Evolutionary conservation across 2,113 vertebrate genomes (phyloP).

Genomic region (Tretioscincus oriximinensis): DNA sequence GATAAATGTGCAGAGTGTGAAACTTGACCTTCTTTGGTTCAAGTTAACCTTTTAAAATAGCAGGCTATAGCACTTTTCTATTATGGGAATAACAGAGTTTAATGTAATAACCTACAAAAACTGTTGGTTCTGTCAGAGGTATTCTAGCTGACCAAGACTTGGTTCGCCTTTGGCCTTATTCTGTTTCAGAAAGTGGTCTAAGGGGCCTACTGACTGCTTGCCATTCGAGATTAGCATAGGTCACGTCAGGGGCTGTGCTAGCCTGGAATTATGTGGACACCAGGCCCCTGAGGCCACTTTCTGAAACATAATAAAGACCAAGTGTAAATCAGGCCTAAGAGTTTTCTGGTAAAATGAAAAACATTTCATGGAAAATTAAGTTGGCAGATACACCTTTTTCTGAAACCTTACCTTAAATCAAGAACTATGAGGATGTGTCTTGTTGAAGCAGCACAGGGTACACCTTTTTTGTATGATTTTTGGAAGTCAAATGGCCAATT

Average conservation of each 20-base stretch:
- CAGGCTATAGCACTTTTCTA: background rate
- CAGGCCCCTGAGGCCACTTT: too few relatives aligned
- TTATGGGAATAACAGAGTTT: background rate
- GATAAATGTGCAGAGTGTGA: background rate
- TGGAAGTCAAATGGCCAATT: background rate
- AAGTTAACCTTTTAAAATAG: background rate
- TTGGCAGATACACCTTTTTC: background rate
- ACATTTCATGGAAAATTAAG: background rate
- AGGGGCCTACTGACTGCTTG: too few relatives aligned
- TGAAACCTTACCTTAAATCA: background rate
- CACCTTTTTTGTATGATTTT: background rate
- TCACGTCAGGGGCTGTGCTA: too few relatives aligned
- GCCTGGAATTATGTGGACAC: too few relatives aligned
- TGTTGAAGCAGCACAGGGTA: background rate
- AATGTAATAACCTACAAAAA: background rate
- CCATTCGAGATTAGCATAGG: too few relatives aligned
- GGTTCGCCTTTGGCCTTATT: too few relatives aligned
- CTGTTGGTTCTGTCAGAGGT: background rate
- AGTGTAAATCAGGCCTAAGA: too few relatives aligned
- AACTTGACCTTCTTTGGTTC: background rate
- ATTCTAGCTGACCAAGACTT: background rate
- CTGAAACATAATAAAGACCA: too few relatives aligned
- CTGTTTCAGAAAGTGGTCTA: too few relatives aligned
- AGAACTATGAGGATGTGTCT: background rate
- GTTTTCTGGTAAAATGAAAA: background rate